Conservation (phyloP, 2,797 vertebrate species). For the Melanotaenia trifasciata region DNA sequence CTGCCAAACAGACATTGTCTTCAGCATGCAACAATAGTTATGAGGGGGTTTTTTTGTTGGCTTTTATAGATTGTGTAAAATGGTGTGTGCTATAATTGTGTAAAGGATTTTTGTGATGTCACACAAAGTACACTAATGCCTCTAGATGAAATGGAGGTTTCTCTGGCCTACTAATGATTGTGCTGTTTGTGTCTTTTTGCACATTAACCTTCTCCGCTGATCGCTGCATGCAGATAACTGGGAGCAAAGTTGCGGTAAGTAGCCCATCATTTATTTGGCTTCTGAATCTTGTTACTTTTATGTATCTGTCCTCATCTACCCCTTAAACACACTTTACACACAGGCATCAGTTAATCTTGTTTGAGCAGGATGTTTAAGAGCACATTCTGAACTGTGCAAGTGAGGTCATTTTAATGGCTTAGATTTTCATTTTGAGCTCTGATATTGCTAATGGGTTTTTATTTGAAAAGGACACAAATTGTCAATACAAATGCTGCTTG, state of each 20-base stretch:
- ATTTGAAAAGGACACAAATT: conserved; percentile 71
- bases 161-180: conserved; percentile 91
- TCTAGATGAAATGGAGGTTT: conserved; percentile 78
- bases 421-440: conserved; percentile 63
- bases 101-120: conserved; percentile 69
- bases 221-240: conserved; percentile 99
- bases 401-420: conserved; percentile 67
- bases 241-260: conserved; percentile 99
- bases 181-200: conserved; percentile 94
- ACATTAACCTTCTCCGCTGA: conserved; percentile 94
- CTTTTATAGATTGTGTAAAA: conserved; percentile 32
- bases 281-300: conserved; percentile 66
- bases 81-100: conserved; percentile 54
- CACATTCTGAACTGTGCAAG: conserved; percentile 50
- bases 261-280: conserved; percentile 83
- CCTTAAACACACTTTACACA: conserved; percentile 12
- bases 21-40: conserved; percentile 48
- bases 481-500: conserved; percentile 61
- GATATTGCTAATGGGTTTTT: conserved; percentile 75
- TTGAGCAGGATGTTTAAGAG: conserved; percentile 46
- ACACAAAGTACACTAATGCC: conserved; percentile 80
- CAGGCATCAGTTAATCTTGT: conserved; percentile 19
- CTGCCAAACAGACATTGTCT: conserved; percentile 74
- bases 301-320: conserved; percentile 55
- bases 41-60: conserved; percentile 46